A percentile compares a stretch with the other conserved stretches of the same genome.
Evolutionary conservation across 1,140 invertebrate genomes (phyloP).

Genomic region (Thaumetopoea pityocampa): DNA sequence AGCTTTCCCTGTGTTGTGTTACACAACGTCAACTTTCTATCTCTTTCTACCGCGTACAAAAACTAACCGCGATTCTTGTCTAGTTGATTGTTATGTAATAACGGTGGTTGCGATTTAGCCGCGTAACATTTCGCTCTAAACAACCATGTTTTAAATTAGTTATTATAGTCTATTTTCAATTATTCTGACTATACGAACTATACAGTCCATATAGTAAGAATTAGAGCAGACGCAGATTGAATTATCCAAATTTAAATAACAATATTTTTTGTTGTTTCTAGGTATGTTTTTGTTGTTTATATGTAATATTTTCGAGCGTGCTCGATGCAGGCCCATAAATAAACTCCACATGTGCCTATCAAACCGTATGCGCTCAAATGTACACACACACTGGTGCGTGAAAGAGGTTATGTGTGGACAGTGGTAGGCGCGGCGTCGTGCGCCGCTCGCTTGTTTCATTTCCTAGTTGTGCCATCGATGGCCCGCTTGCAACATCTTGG

Average conservation of each 20-base stretch:
- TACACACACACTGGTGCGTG: constrained; percentile 38
- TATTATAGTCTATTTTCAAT: constrained; percentile 38
- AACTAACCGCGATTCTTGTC: constrained; percentile 36
- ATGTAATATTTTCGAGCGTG: too few relatives aligned
- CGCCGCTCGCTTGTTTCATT: constrained; percentile 51
- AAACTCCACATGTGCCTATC: constrained; percentile 47
- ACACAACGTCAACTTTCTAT: constrained; percentile 53
- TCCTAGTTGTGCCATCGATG: constrained; percentile 68
- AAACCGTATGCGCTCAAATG: constrained; percentile 48
- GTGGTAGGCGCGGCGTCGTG: constrained; percentile 39
- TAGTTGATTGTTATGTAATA: constrained; percentile 67
- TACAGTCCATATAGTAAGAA: too few relatives aligned
- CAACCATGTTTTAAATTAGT: constrained; percentile 48
- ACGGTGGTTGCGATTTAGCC: constrained; percentile 67
- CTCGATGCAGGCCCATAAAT: constrained; percentile 21
- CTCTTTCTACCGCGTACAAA: constrained; percentile 37
- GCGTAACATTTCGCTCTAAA: constrained; percentile 62
- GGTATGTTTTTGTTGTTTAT: too few relatives aligned
- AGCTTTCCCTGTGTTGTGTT: constrained; percentile 71
- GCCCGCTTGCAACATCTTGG: constrained; percentile 67
- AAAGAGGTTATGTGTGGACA: constrained; percentile 35
- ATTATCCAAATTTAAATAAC: too few relatives aligned
- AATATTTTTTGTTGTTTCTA: background rate
- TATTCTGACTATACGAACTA: constrained; percentile 23
- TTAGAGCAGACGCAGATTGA: too few relatives aligned